Base-by-base conservation (phyloP, 1,140 invertebrate species). In the Listronotus oregonensis region DNA sequence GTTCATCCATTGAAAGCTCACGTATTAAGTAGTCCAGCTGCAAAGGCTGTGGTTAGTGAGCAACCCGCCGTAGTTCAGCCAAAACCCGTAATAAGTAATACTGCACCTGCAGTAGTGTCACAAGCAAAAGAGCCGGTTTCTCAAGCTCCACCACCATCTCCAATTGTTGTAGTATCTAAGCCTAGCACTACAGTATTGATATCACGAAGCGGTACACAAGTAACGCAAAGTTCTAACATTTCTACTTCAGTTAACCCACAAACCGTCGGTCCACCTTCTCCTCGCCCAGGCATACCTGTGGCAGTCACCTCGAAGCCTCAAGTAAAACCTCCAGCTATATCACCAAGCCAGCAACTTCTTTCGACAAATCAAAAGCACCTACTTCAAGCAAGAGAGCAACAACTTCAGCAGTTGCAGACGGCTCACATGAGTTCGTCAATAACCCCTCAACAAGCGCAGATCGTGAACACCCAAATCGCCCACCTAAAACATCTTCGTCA, bases 1-100 rank as follows among this genome's bases (percentile, higher is more conserved):
- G 72, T 82, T 8, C 84, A 82, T 9, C 83, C 80, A 32, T 70
- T 85, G 0, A 85, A 85, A 64, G 84, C 84, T 10, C 84, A 84
- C n/a, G 83, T 85, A 2, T 64, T 85, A 31, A 71, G 70, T 9
- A 75, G 74, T 11, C 76, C 77, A 70, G 73, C 71, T 12, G 75
- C 77, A 7, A 73, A 76, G 64, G 74, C 72, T 18, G 72, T 75
- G 1, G 70, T 76, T 42, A 62, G 55, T 27, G 71, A 72, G 39
- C 65, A 67, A 57, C 55, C 59, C 42, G 34, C 58, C 15, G 47
- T 46, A 3, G 42, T 58, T 12, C 60, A 66, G 18, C 11, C 55
- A 8, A 67, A 54, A 21, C 55, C 52, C 27, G 4, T 39, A 4
- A 34, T 32, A 4, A 18, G 11, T 9, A 12, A 8, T 31, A 32